phyloP scores from a whole-genome alignment of 1,140 invertebrate species.

The Orchesella cincta region DNA sequence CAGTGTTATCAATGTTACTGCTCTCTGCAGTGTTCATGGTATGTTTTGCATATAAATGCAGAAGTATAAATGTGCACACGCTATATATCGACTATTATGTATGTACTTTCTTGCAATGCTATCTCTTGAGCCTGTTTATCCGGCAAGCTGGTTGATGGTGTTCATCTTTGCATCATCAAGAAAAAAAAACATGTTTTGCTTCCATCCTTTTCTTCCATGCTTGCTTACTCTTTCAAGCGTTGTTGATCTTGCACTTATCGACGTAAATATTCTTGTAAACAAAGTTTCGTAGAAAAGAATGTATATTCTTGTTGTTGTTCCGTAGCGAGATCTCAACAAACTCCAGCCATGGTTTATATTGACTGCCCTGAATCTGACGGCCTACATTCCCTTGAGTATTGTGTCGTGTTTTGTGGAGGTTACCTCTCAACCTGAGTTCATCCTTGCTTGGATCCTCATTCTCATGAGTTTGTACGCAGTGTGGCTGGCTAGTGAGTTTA shows the following conservation, averaged over 20 bases:
- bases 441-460: neutral
- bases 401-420: neutral
- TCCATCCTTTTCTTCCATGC: too few relatives aligned
- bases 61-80: too few relatives aligned
- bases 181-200: too few relatives aligned
- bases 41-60: neutral
- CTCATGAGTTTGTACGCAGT: neutral
- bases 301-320: slow-evolving; percentile 7
- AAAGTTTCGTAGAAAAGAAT: neutral
- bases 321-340: slow-evolving; percentile 24
- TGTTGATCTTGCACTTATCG: neutral
- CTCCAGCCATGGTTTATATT: slow-evolving; percentile 21
- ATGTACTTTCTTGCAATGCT: too few relatives aligned
- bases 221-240: neutral
- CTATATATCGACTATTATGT: too few relatives aligned
- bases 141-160: too few relatives aligned
- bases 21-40: neutral
- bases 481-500: slow-evolving; percentile 1
- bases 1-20: neutral
- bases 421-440: neutral
- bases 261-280: neutral
- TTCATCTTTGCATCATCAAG: too few relatives aligned
- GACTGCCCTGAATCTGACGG: neutral
- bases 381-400: neutral
- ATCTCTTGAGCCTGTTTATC: too few relatives aligned